Conservation (phyloP, 2,113 vertebrate species). For the Pomatostomus ruficeps region DNA sequence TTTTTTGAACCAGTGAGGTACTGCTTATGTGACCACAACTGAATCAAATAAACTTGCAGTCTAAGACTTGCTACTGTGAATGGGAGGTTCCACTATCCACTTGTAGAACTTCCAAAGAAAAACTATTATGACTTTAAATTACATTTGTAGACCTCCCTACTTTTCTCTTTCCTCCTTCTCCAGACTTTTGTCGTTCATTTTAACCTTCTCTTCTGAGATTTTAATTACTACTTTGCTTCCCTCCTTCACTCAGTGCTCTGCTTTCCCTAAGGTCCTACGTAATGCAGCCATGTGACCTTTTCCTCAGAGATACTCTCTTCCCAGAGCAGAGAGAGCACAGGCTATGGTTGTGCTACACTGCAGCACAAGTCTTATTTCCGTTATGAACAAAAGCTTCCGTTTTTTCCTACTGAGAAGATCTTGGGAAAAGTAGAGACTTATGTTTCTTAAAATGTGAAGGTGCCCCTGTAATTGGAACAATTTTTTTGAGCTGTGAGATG, state of each 20-base stretch:
- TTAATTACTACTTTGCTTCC: neutral
- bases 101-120: neutral
- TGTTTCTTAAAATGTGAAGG: neutral
- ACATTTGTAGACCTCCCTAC: neutral
- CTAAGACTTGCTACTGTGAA: neutral
- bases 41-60: neutral
- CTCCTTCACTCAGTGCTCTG: neutral
- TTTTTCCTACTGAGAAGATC: neutral
- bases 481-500: neutral
- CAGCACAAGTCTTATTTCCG: neutral
- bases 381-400: neutral
- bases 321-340: neutral
- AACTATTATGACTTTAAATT: neutral
- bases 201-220: neutral
- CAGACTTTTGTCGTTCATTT: neutral
- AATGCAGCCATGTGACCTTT: neutral
- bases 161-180: neutral
- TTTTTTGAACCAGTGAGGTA: neutral
- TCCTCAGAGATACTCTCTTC: neutral
- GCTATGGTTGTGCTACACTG: neutral
- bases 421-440: neutral
- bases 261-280: neutral
- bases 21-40: neutral
- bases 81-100: neutral
- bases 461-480: neutral